These are phyloP conservation scores for Manduca sexta DNA, from an alignment of 1,140 invertebrate genomes.

Conservation along the genomic window DNA sequence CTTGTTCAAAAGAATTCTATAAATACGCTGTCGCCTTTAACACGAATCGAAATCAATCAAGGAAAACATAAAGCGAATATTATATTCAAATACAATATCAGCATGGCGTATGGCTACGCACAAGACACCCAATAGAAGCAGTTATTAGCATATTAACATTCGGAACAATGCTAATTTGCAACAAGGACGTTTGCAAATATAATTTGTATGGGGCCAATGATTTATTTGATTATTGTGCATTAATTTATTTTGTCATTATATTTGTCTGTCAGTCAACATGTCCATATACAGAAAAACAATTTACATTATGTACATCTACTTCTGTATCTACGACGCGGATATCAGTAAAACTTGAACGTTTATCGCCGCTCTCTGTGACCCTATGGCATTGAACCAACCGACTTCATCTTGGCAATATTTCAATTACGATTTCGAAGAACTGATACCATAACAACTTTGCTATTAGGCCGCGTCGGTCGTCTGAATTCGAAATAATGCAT, in stretches of 20 bases:
- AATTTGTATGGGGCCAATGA: slow-evolving; percentile 15
- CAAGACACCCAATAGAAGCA: slow-evolving; percentile 5
- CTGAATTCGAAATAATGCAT: too few relatives aligned
- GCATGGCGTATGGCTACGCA: background rate
- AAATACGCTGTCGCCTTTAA: slow-evolving; percentile 10
- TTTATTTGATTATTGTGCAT: slow-evolving; percentile 4
- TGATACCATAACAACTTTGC: too few relatives aligned
- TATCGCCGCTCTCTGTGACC: too few relatives aligned
- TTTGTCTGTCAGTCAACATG: background rate
- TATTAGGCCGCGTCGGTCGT: too few relatives aligned
- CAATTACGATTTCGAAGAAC: too few relatives aligned
- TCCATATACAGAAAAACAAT: background rate
- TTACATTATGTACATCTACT: too few relatives aligned
- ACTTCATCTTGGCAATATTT: too few relatives aligned
- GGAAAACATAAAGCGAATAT: slow-evolving; percentile 6
- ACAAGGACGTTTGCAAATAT: slow-evolving; percentile 30
- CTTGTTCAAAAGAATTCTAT: slow-evolving; percentile 14
- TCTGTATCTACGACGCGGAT: background rate
- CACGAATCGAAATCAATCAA: slow-evolving; percentile 1
- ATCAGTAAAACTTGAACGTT: background rate
- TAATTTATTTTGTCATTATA: background rate
- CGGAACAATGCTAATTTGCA: slow-evolving; percentile 27
- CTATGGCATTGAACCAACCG: too few relatives aligned
- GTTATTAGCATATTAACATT: slow-evolving; percentile 27
- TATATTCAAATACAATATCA: slow-evolving; percentile 5